A percentile compares a stretch with the other conserved stretches of the same genome.
phyloP scores from a whole-genome alignment of 2,797 vertebrate genomes.

The Clarias laeviceps region DNA sequence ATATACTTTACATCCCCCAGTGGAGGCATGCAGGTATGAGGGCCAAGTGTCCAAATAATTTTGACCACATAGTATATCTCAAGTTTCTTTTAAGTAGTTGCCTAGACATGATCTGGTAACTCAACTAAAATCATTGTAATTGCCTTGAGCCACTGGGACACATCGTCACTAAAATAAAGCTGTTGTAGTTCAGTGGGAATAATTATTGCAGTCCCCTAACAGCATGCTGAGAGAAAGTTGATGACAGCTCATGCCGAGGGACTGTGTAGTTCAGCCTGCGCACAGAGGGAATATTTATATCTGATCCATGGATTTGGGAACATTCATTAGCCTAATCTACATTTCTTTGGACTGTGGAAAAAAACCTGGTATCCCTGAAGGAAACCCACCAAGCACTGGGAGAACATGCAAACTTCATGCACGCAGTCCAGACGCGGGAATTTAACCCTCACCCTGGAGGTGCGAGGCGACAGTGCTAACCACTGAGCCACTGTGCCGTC shows the following conservation, averaged over 20 bases:
- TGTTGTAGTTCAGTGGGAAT: slow-evolving; percentile 29
- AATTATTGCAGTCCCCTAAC: slow-evolving; percentile 25
- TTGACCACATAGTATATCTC: background rate
- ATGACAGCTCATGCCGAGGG: slow-evolving; percentile 16
- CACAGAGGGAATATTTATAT: slow-evolving; percentile 3
- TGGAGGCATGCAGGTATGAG: background rate
- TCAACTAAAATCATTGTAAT: background rate
- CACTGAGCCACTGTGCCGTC: too few relatives aligned
- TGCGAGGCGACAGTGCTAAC: too few relatives aligned
- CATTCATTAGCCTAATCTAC: too few relatives aligned
- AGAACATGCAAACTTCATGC: too few relatives aligned
- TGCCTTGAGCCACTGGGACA: slow-evolving; percentile 11
- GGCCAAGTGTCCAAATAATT: background rate
- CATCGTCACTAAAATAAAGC: slow-evolving; percentile 3
- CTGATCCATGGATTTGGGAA: background rate
- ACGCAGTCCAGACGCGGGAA: too few relatives aligned
- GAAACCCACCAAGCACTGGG: too few relatives aligned
- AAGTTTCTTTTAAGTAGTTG: background rate
- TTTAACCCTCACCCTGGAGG: too few relatives aligned
- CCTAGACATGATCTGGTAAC: background rate
- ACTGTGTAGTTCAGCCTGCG: slow-evolving; percentile 21
- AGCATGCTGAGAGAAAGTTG: slow-evolving; percentile 20
- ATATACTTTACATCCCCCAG: background rate
- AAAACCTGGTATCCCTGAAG: too few relatives aligned
- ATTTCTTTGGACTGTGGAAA: too few relatives aligned